Evolutionary conservation across 2,888 invertebrate species (phyloP), one percentile per base, ranked within the genome.

Genomic region (Oligia latruncula): DNA sequence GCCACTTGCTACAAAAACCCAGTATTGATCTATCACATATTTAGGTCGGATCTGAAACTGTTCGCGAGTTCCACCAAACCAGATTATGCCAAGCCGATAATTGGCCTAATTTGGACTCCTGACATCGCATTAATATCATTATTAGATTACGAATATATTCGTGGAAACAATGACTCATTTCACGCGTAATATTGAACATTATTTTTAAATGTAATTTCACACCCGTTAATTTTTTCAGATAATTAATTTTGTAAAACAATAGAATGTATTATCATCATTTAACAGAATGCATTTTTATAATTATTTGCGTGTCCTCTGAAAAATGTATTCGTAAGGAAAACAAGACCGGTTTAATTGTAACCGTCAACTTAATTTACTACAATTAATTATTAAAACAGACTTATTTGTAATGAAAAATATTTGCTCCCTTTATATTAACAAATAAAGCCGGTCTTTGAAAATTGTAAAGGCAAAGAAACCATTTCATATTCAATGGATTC

Each of bases 71-170:
- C 70, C 72, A 77, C 78, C 71, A 87, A 89, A 90, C 75, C 77
- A 78, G 87, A 91, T 91, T 90, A 90, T 76, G 77, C 20, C 43
- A 67, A 78, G 70, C 84, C 81, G 72, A 89, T 91, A 89, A 91
- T 88, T 88, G 90, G 73, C 80, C 89, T 85, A 84, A 88, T 90
- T 90, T 80, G 62, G 29, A 65, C 77, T 78, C 80, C 74, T 83
- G 80, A 80, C 77, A 83, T 55, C 60, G 74, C 71, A 77, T 60
- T 88, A 83, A 78, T 78, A 74, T 71, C 43, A 68, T 82, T 77
- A 86, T 87, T 77, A 71, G 40, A 82, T 87, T 81, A 64, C 23
- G 35, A 66, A 76, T 60, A 58, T 64, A 78, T 77, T 35, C 29
- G 13, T 4, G 15, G 9, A 55, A 81, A 75, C 74, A 80, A 83